Percentiles rank a stretch among this genome's conserved stretches.
Conservation (phyloP, 2,888 invertebrate genomes). For the Chorisops tibialis region DNA sequence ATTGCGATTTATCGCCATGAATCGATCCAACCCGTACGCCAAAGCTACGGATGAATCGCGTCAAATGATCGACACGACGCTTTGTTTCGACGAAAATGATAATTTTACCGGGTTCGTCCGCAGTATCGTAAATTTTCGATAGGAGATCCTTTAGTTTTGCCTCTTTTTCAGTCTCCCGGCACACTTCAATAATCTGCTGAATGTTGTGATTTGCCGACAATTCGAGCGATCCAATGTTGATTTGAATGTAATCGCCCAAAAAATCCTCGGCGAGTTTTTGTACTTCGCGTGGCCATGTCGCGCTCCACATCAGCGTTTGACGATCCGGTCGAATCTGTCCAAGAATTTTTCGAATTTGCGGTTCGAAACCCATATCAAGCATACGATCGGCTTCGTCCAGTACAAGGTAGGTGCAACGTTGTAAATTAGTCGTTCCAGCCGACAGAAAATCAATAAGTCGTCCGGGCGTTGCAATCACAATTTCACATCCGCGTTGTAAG, state of each 20-base stretch:
- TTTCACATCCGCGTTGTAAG: constrained; percentile 75
- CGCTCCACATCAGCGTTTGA: constrained; percentile 98
- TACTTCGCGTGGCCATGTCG: constrained; percentile 99
- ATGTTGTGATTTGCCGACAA: constrained; percentile 87
- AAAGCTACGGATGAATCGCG: constrained; percentile 74
- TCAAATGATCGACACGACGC: constrained; percentile 85
- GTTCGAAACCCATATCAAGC: constrained; percentile 98
- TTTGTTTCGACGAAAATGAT: constrained; percentile 97
- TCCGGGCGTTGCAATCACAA: constrained; percentile 87
- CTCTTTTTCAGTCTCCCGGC: constrained; percentile 72
- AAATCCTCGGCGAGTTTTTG: constrained; percentile 89
- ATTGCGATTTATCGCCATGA: constrained; percentile 94
- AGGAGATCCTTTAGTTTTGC: constrained; percentile 50
- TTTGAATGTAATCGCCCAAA: constrained; percentile 80
- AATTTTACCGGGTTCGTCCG: constrained; percentile 77
- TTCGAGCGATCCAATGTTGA: constrained; percentile 82
- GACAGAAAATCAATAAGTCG: constrained; percentile 82
- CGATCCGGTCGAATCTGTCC: constrained; percentile 91
- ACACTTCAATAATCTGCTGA: constrained; percentile 76
- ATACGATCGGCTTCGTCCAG: constrained; percentile 91
- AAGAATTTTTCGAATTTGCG: constrained; percentile 90
- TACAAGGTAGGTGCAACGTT: constrained; percentile 78
- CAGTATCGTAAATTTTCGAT: constrained; percentile 67
- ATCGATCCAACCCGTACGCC: constrained; percentile 82
- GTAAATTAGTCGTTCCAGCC: constrained; percentile 68